Evolutionary conservation across 1,140 invertebrate genomes (phyloP), one percentile per base, ranked within the genome.

Genomic region (Dinothrombium tinctorium): DNA sequence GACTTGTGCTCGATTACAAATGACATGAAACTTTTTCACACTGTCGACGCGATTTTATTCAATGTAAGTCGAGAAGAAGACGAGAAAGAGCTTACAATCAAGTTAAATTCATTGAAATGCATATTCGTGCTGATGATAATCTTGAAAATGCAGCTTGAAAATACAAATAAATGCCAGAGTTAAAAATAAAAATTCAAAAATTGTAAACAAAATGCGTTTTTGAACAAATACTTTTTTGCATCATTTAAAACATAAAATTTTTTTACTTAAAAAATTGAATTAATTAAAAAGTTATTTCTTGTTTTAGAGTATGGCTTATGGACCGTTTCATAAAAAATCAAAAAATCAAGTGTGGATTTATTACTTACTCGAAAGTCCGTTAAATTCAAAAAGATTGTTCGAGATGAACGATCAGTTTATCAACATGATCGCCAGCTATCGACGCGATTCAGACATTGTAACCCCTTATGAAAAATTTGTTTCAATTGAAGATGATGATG

Each of bases 401-500:
- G 74, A 74, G 51, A 71, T 75, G 46, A 67, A 74, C 23, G 65
- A 77, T 52, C 69, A 80, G 3, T 74, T 73, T 37, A 75, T 86
- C 55, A 95, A 96, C 62, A 92, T 86, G 86, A 95, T 87, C n/a
- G 80, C 82, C 0, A 87, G 82, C 0, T 96, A 81, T 56, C 67
- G 89, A 29, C 69, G 74, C 8, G 89, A 95, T 55, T 90, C 83
- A 19, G 86, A 90, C 50, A 73, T 96, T 45, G 86, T 94, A 2
- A 75, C 89, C 2, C 89, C 89, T 0, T 95, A 95, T 54, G 87
- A 89, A 56, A 72, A 77, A 50, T 95, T 82, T 77, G 37, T 38
- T 12, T 14, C n/a, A 17, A 28, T 9, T 28, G 32, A 33, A 9
- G 24, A 25, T 25, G 22, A 24, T 14, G 12, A 9, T 14, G 22